These are phyloP conservation scores for Dryococelus australis DNA, from an alignment of 2,888 invertebrate species.

Conservation along the genomic window DNA sequence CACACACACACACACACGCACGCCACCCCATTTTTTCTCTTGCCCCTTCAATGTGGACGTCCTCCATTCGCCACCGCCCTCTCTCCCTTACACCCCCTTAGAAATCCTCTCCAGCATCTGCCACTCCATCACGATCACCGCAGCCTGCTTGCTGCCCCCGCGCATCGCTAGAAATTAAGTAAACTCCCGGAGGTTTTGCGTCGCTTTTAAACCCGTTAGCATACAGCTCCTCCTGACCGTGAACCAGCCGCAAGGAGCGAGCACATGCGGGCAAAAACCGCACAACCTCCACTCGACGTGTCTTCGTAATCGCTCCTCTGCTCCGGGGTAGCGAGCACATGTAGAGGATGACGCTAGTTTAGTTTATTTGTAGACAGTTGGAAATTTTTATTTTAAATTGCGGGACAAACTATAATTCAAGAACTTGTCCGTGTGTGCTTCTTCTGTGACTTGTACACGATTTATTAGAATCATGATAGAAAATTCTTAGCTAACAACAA, in stretches of 20 bases:
- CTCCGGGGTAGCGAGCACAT: too few relatives aligned
- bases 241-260: neutral
- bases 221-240: slow-evolving; percentile 37
- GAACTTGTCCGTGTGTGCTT: too few relatives aligned
- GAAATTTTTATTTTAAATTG: too few relatives aligned
- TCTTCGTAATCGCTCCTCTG: too few relatives aligned
- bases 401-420: too few relatives aligned
- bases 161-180: slow-evolving; percentile 40
- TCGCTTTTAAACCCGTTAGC: slow-evolving; percentile 39
- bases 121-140: slow-evolving; percentile 18
- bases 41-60: neutral
- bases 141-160: slow-evolving; percentile 35
- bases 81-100: neutral
- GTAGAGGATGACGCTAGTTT: too few relatives aligned
- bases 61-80: neutral
- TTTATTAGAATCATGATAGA: too few relatives aligned
- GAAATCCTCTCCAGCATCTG: neutral
- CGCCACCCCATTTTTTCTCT: neutral
- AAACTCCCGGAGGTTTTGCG: slow-evolving; percentile 36
- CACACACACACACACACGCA: neutral
- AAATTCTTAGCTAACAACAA: too few relatives aligned
- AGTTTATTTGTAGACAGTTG: too few relatives aligned
- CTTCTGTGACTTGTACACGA: too few relatives aligned
- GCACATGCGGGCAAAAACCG: neutral
- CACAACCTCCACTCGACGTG: neutral